phyloP scores from a whole-genome alignment of 2,797 vertebrate genomes.

The Okamejei kenojei region DNA sequence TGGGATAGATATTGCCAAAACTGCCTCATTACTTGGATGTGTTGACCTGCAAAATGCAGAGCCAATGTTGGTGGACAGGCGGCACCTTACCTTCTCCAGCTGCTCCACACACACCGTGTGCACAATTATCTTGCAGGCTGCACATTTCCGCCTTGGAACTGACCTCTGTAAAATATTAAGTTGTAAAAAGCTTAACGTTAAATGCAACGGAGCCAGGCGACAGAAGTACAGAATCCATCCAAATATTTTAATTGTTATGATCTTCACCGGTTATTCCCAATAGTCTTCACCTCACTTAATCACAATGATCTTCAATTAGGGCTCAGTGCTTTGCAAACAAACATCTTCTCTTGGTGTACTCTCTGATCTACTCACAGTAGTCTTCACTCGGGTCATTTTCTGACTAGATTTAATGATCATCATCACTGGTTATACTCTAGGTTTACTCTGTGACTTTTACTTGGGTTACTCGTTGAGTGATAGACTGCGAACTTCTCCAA shows the following conservation, averaged over 20 bases:
- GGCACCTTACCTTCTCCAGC: slow-evolving; percentile 78
- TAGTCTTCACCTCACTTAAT: neutral
- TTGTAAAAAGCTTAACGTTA: slow-evolving; percentile 38
- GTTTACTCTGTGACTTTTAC: neutral
- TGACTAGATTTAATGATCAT: too few species aligned
- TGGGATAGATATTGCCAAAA: neutral
- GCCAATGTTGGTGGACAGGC: slow-evolving; percentile 33
- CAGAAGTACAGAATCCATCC: neutral
- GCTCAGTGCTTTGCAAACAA: too few species aligned
- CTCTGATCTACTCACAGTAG: too few species aligned
- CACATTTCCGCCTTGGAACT: slow-evolving; percentile 87
- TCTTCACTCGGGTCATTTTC: too few species aligned
- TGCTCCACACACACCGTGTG: slow-evolving; percentile 88
- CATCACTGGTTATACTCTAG: neutral
- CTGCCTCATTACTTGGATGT: neutral
- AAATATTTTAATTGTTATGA: neutral
- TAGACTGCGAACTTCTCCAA: neutral
- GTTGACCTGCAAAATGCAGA: too few species aligned
- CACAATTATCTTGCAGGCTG: slow-evolving; percentile 91
- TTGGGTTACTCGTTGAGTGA: neutral
- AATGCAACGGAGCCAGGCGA: neutral
- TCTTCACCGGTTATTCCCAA: too few species aligned
- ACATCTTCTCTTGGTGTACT: too few species aligned
- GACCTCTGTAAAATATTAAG: slow-evolving; percentile 81
- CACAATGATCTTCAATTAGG: neutral